phyloP scores from a whole-genome alignment of 2,888 invertebrate species.

The Campopleginae sp. region DNA sequence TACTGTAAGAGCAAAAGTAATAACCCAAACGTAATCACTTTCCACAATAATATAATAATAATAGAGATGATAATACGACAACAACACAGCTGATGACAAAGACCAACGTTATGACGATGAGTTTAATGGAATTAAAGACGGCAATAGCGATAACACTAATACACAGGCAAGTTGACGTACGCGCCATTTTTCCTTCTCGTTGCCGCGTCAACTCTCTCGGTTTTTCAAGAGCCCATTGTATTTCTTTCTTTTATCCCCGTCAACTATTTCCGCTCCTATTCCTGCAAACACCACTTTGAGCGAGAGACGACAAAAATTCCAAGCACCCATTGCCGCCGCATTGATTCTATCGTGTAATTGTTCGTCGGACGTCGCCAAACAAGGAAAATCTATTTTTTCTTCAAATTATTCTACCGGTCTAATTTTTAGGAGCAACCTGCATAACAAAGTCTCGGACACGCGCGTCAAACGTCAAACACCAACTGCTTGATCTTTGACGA shows the following conservation, averaged over 20 bases:
- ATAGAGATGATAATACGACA: constrained; percentile 7
- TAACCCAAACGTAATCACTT: background rate
- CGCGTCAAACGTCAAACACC: background rate
- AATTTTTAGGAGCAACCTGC: background rate
- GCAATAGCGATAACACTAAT: background rate
- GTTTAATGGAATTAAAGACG: background rate
- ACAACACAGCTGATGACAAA: background rate
- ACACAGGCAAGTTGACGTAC: background rate
- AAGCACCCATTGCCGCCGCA: too few relatives aligned
- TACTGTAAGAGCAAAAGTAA: constrained; percentile 20
- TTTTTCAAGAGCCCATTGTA: too few relatives aligned
- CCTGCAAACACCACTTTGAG: too few relatives aligned
- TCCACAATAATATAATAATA: background rate
- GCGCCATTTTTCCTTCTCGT: background rate
- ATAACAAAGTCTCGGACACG: background rate
- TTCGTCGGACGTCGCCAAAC: background rate
- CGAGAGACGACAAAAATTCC: too few relatives aligned
- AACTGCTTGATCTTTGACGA: background rate
- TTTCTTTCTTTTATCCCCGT: too few relatives aligned
- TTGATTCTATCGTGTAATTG: background rate
- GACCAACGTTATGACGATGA: background rate
- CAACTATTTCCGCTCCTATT: too few relatives aligned
- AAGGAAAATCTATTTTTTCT: background rate
- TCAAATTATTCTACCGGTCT: background rate
- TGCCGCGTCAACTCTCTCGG: too few relatives aligned